Conservation (phyloP, 2,113 vertebrate genomes). For the Clarias magur region DNA sequence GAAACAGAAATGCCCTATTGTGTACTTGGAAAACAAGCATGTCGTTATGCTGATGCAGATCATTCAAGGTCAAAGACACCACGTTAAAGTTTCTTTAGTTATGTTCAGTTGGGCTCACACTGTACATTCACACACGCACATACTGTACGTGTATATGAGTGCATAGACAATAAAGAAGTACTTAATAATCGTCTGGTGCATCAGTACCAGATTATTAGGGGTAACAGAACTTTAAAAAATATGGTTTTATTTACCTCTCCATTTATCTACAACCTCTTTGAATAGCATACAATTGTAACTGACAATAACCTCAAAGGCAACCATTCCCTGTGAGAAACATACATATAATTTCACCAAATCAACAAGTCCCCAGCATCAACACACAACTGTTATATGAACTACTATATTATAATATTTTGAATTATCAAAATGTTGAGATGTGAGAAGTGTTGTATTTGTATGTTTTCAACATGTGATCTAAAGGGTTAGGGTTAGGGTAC, state of each 20-base stretch:
- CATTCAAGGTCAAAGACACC: not conserved
- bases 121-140: not conserved
- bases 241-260: too few species aligned
- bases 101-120: not conserved
- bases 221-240: not conserved
- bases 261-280: not conserved
- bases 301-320: not conserved
- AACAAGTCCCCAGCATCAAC: not conserved
- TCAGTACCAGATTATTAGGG: not conserved
- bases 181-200: not conserved
- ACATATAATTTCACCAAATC: not conserved
- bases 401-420: not conserved
- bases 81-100: not conserved
- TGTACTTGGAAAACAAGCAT: not conserved
- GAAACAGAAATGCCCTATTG: not conserved
- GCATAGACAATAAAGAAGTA: not conserved
- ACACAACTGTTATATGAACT: not conserved
- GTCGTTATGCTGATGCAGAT: not conserved
- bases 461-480: not conserved
- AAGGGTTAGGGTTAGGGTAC: not conserved
- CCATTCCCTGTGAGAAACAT: not conserved
- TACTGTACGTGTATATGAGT: not conserved
- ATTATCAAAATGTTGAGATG: not conserved
- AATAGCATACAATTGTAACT: not conserved
- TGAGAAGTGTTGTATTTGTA: not conserved